Percentiles rank a stretch among this genome's conserved stretches.
Evolutionary conservation across 2,888 invertebrate genomes (phyloP).

Genomic region (Eubasilissa splendida): DNA sequence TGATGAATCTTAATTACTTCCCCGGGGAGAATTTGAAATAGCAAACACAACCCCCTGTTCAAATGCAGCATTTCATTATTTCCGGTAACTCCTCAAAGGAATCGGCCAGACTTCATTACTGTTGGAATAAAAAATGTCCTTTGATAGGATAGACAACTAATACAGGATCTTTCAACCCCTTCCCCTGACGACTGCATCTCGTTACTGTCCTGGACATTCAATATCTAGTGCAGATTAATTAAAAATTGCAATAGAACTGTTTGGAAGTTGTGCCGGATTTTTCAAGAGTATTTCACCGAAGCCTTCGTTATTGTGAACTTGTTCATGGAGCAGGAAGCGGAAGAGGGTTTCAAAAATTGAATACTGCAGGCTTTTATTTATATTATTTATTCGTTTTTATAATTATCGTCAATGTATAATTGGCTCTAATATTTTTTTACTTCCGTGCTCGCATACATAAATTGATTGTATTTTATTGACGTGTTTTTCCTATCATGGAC

Average conservation of each 20-base stretch:
- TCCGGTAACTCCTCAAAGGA: slow-evolving; percentile 31
- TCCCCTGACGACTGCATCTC: not conserved
- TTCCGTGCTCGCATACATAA: no score
- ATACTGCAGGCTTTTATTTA: no score
- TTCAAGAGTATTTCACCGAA: no score
- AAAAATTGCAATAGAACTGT: slow-evolving; percentile 39
- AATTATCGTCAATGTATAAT: no score
- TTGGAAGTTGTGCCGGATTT: no score
- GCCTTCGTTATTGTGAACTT: no score
- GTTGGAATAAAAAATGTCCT: slow-evolving; percentile 36
- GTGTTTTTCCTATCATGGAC: no score
- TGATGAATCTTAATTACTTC: slow-evolving; percentile 38
- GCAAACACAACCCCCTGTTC: not conserved
- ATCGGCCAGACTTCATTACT: slow-evolving; percentile 27
- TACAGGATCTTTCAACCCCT: not conserved
- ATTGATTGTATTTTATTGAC: no score
- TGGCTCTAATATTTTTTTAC: no score
- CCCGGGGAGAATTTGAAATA: slow-evolving; percentile 14
- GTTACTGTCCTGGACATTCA: slow-evolving; percentile 23
- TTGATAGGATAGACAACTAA: slow-evolving; percentile 20
- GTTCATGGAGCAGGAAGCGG: no score
- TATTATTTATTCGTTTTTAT: no score
- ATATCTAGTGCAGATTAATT: slow-evolving; percentile 47
- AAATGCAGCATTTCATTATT: slow-evolving; percentile 34
- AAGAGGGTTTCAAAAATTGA: no score